These are phyloP conservation scores for Stomorhina lunata DNA, from an alignment of 2,888 invertebrate species.

Conservation along the genomic window DNA sequence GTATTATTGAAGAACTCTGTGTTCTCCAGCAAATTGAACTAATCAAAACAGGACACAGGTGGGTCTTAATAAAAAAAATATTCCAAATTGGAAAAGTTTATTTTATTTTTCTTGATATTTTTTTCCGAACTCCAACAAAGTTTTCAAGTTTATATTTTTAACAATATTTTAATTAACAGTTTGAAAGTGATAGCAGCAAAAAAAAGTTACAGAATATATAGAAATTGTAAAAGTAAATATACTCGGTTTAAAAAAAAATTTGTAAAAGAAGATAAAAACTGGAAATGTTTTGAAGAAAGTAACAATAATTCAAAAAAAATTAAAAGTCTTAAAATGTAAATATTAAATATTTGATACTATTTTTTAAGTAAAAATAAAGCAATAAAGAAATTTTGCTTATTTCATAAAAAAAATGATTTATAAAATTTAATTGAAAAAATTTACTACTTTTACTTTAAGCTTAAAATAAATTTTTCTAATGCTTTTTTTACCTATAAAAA, in stretches of 20 bases:
- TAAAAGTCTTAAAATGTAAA: no score
- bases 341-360: no score
- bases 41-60: slow-evolving; percentile 30
- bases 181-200: not conserved
- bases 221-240: not conserved
- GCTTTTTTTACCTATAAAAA: no score
- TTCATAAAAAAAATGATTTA: no score
- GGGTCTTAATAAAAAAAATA: not conserved
- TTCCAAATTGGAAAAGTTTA: slow-evolving; percentile 40
- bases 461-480: no score
- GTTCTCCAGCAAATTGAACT: not conserved
- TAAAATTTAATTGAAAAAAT: no score
- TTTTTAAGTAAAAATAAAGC: no score
- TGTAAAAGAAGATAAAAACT: not conserved
- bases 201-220: not conserved
- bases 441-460: no score
- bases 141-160: not conserved
- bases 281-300: no score
- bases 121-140: not conserved
- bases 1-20: not conserved
- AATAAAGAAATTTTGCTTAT: no score
- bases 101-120: not conserved
- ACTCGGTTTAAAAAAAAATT: not conserved
- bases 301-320: no score
- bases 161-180: slow-evolving; percentile 46